Base-by-base conservation (phyloP, 2,888 invertebrate species). In the Acleris emargana region DNA sequence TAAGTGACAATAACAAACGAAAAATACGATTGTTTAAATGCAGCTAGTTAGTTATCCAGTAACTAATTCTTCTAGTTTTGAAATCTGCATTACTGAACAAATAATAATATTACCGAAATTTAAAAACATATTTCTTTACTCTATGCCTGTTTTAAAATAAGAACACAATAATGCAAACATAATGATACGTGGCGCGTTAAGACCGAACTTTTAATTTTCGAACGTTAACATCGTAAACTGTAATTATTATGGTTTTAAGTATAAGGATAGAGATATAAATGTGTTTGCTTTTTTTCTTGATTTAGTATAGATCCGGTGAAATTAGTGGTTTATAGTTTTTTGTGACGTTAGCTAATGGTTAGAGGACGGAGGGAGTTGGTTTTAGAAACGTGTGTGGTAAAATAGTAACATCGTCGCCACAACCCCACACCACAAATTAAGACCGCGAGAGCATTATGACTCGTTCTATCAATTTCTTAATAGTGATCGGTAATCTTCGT, bases 231-330 rank as follows among this genome's bases (percentile, higher is more conserved):
- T 77, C 77, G 79, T 78, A 79, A 81, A 83, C 89, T 87, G 86
- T 91, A 91, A 91, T 91, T 91, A 91, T 89, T 86, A 79, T 83
- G 80, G 81, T 79, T 77, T 86, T 90, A 91, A 90, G 87, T 89
- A 91, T 89, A 90, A 83, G 89, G 89, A 91, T 91, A 89, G 87
- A 91, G 89, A 90, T 91, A 91, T 91, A 91, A 91, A 91, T 80
- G 80, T 89, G 85, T 91, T 89, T 89, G 84, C 82, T 58, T 87
- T 88, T 89, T 90, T 90, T 81, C 81, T 83, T 89, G 85, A 89
- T 91, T 89, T 91, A 88, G 79, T 83, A 86, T 88, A 86, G 84
- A 84, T 85, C 86, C 77, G 78, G 82, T 83, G 78, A 87, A 88
- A 89, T 91, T 87, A 86, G 82, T 73, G 89, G 88, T 87, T 88